These are phyloP conservation scores for Caenorhabditis sp. DNA, from an alignment of 2,888 invertebrate genomes.

Conservation along the genomic window DNA sequence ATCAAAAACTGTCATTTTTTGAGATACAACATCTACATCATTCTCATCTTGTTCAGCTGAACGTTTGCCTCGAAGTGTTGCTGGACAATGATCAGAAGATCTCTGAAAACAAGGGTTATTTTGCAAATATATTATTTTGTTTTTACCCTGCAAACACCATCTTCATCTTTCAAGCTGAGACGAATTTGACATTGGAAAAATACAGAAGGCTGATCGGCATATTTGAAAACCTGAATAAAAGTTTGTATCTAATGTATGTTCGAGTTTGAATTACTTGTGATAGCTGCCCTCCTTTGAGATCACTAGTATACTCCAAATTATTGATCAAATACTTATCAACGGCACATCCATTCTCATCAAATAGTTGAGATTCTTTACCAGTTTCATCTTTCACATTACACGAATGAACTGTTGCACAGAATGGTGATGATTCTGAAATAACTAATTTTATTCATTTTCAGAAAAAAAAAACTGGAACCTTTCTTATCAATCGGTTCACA, in stretches of 20 bases:
- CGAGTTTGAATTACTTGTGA: conserved; percentile 59
- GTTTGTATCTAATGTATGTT: background rate
- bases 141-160: conserved; percentile 47
- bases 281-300: conserved; percentile 62
- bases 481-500: conserved; percentile 41
- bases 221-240: conserved; percentile 65
- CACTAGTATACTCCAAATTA: conserved; percentile 64
- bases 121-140: background rate
- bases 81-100: conserved; percentile 60
- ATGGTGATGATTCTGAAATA: conserved; percentile 47
- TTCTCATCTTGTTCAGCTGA: conserved; percentile 23
- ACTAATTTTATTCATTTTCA: conserved; percentile 10
- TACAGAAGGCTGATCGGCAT: conserved; percentile 65
- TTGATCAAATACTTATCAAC: conserved; percentile 63
- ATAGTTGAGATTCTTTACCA: conserved; percentile 61
- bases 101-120: conserved; percentile 28
- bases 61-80: conserved; percentile 60
- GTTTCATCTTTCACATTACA: conserved; percentile 64
- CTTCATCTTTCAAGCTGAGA: conserved; percentile 61
- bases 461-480: conserved; percentile 2
- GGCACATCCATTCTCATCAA: conserved; percentile 69
- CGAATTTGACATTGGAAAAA: conserved; percentile 69
- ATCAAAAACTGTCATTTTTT: conserved; percentile 64
- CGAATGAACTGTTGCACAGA: conserved; percentile 65
- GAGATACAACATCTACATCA: conserved; percentile 64